phyloP scores from a whole-genome alignment of 2,797 vertebrate genomes.

The Cryptoblepharus egeriae region DNA sequence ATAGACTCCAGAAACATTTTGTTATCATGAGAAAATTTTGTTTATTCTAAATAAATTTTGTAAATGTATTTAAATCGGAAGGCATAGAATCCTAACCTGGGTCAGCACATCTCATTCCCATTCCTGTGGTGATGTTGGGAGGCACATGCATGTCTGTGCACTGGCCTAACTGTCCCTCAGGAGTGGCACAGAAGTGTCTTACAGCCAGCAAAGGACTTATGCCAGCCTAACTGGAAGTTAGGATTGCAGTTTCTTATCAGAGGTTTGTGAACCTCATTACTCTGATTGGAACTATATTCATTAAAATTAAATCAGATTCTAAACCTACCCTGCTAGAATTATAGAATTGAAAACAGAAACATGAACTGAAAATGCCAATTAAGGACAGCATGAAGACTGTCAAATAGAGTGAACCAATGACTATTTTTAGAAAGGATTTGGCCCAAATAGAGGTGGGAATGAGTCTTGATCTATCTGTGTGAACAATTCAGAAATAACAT shows the following conservation, averaged over 20 bases:
- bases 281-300: constrained; percentile 18
- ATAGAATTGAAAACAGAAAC: constrained; percentile 26
- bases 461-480: neutral
- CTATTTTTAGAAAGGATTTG: constrained; percentile 33
- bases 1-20: constrained; percentile 19
- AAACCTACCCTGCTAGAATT: neutral
- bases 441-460: neutral
- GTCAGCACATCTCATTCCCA: too few species aligned
- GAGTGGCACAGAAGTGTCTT: too few species aligned
- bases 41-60: constrained; percentile 21
- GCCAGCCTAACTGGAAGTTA: too few species aligned
- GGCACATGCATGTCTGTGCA: too few species aligned
- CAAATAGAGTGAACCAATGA: constrained; percentile 11
- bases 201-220: too few species aligned
- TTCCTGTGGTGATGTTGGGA: too few species aligned
- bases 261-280: constrained; percentile 34
- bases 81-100: too few species aligned
- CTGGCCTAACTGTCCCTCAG: too few species aligned
- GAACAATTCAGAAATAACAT: constrained; percentile 10
- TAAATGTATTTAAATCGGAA: constrained; percentile 10
- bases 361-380: constrained; percentile 29
- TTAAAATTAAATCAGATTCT: constrained; percentile 34
- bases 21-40: constrained; percentile 3
- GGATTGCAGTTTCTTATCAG: constrained; percentile 17
- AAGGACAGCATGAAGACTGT: constrained; percentile 33